Evolutionary conservation across 2,888 invertebrate genomes (phyloP), one percentile per base, ranked within the genome.

Genomic region (Lasioglossum calceatum): DNA sequence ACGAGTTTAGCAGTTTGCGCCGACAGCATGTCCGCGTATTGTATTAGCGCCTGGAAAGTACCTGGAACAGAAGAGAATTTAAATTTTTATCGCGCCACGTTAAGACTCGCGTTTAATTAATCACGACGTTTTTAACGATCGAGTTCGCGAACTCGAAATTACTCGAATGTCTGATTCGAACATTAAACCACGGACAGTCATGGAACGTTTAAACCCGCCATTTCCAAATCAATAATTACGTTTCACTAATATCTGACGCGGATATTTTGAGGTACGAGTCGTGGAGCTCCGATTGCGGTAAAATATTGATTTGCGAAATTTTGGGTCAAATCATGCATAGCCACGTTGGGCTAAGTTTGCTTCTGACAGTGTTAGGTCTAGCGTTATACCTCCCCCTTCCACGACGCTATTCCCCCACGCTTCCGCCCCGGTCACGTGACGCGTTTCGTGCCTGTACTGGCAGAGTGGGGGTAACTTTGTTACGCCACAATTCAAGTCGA

Each of bases 21-120:
- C 92, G 99, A 98, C 95, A 98, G 97, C 89, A 99, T 98, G 96
- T 99, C 99, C 92, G 99, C 98, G 96, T 99, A 99, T 96, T 99
- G 99, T 96, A 99, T 99, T 95, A 99, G 97, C 91, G 99, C 99
- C 97, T 99, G 98, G 97, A 99, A 99, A 96, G 98, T 98, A 96
- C 98, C 98, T 98, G 97, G 92, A 96, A 96, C 95, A 94, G 95
- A 95, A 95, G 79, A 61, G 16, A 23, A 71, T 19, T 85, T 61
- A 84, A 27, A 75, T 75, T 54, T 64, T 64, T 4, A 32, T 32
- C 27, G 61, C 5, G 16, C 32, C 4, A 7, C 12, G 14, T 27
- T 27, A 5, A 50, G 3, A 64, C 27, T 27, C 14, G 8, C 4
- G 16, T 14, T 61, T 27, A 61, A 61, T 61, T 54, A 23, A 54